phyloP scores from a whole-genome alignment of 2,888 invertebrate genomes.

The Sisyra nigra region DNA sequence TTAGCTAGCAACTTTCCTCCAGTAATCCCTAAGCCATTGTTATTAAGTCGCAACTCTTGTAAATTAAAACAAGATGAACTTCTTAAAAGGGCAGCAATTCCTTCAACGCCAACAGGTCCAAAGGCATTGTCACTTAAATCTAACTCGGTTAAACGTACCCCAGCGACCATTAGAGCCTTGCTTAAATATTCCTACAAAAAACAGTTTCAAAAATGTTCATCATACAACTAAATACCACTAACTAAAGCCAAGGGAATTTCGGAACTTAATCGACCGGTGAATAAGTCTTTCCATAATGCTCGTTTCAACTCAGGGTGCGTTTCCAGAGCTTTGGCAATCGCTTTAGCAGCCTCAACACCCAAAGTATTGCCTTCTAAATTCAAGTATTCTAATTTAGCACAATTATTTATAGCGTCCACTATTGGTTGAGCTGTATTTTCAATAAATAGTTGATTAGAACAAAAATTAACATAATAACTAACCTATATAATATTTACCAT shows the following conservation, averaged over 20 bases:
- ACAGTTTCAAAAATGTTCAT: not conserved
- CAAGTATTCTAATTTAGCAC: slow-evolving; percentile 51
- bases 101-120: slow-evolving; percentile 87
- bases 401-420: slow-evolving; percentile 56
- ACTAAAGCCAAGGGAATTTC: slow-evolving; percentile 90
- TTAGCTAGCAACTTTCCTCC: slow-evolving; percentile 73
- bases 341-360: slow-evolving; percentile 76
- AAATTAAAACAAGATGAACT: slow-evolving; percentile 75
- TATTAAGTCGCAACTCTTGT: slow-evolving; percentile 72
- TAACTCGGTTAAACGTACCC: slow-evolving; percentile 62
- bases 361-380: slow-evolving; percentile 87
- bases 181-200: slow-evolving; percentile 46
- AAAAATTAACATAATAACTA: slow-evolving; percentile 6
- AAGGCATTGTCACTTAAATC: slow-evolving; percentile 96
- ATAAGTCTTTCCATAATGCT: slow-evolving; percentile 92
- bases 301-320: slow-evolving; percentile 60
- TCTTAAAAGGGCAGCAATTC: slow-evolving; percentile 64
- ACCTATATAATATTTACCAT: slow-evolving; percentile 41
- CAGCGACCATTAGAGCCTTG: slow-evolving; percentile 62
- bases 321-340: slow-evolving; percentile 64
- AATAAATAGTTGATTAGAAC: slow-evolving; percentile 7
- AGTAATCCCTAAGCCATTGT: slow-evolving; percentile 85
- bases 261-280: slow-evolving; percentile 85
- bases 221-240: slow-evolving; percentile 16
- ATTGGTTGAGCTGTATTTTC: slow-evolving; percentile 49